Base-by-base conservation (phyloP, 2,797 vertebrate genomes). In the Falco novaeseelandiae region DNA sequence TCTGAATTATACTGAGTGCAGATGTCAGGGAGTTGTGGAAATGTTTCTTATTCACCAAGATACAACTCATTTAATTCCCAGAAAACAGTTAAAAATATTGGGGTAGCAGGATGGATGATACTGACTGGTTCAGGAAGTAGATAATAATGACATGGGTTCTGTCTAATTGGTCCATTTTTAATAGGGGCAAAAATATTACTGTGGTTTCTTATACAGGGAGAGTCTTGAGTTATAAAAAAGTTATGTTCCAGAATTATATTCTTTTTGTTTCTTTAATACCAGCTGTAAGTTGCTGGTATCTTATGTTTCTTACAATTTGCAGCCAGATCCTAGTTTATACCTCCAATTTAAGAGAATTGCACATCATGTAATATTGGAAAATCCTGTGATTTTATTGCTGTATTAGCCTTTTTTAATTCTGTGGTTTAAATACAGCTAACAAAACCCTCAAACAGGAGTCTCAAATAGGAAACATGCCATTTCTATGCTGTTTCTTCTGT, bases 1-100 rank as follows among this genome's bases (percentile, higher is more conserved):
- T 52, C 65, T 89, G 61, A 93, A 59, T 88, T 79, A 49, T 27
- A 51, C 76, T 66, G 88, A 90, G 70, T 78, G 46, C 54, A 93
- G 91, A 91, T 84, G 65, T 88, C 72, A 76, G 58, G 57, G 49
- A 80, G 80, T 91, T 96, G 19, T 59, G 25, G 29, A 92, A 91
- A 30, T 34, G 20, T 46, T 96, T 92, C 85, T 84, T 30, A 61
- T 72, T 72, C 80, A 54, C 58, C 82, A 81, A 91, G 19, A 67
- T 26, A 11, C 34, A 83, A n/a, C 5, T 89, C 5, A 82, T 82
- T 90, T 59, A 89, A 57, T 93, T 85, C 40, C 14, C 49, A 44
- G 46, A 67, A 92, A 92, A 80, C 5, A 51, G 12, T 57, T 87
- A 5, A 73, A 94, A 83, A 19, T 70, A 32, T 8, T 80, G 26